Conservation (phyloP, 2,797 vertebrate genomes). For the Periophthalmus magnuspinnatus region DNA sequence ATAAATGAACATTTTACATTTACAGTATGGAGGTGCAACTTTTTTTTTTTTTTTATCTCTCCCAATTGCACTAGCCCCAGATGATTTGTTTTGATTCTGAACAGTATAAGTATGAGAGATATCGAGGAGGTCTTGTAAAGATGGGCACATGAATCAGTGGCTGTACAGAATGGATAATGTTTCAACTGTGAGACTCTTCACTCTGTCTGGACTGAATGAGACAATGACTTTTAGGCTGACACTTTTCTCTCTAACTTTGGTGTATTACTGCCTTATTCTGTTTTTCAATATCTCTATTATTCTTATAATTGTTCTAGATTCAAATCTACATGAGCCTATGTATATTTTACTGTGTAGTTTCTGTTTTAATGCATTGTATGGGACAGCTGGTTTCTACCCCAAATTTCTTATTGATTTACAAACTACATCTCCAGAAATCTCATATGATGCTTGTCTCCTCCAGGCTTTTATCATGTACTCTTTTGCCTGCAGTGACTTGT, state of each 20-base stretch:
- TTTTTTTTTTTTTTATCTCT: background rate
- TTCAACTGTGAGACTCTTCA: constrained; percentile 39
- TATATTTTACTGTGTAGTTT: constrained; percentile 53
- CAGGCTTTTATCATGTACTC: constrained; percentile 56
- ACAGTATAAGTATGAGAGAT: background rate
- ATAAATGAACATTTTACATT: background rate
- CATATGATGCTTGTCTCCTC: constrained; percentile 39
- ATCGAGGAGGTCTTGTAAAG: background rate
- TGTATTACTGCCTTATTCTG: constrained; percentile 41
- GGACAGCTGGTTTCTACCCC: constrained; percentile 53
- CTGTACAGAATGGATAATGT: constrained; percentile 43
- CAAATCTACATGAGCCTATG: constrained; percentile 61
- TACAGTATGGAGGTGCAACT: background rate
- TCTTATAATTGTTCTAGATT: constrained; percentile 34
- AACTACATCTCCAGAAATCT: constrained; percentile 30
- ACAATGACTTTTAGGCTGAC: constrained; percentile 29
- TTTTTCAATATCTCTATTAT: constrained; percentile 38
- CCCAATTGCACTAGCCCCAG: background rate
- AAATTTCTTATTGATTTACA: constrained; percentile 50
- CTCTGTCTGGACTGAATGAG: constrained; percentile 53
- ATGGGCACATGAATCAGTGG: background rate
- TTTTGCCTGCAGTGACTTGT: constrained; percentile 38
- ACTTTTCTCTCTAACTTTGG: constrained; percentile 36
- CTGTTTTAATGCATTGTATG: constrained; percentile 49
- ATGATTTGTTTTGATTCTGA: background rate